Percentiles rank a stretch among this genome's conserved stretches.
These are phyloP conservation scores for Cyprinella venusta DNA, from an alignment of 2,797 vertebrate species.

Conservation along the genomic window DNA sequence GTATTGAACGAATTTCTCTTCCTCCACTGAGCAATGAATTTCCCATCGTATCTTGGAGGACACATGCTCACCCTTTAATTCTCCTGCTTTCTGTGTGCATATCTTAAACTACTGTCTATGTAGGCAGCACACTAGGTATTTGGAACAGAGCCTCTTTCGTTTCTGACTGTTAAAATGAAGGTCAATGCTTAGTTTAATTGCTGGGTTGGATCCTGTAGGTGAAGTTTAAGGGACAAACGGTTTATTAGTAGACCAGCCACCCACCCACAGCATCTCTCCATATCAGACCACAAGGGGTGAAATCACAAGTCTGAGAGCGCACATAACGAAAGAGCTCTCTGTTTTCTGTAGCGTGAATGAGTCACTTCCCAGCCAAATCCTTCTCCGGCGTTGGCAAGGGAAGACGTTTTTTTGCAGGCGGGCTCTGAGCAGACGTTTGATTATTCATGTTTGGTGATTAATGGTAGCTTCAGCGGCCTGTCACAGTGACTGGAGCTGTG, in stretches of 20 bases:
- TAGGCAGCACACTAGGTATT: background rate
- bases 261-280: conserved; percentile 41
- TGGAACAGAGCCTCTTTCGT: conserved; percentile 1
- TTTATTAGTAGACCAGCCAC: conserved; percentile 41
- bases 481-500: conserved; percentile 23
- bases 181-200: conserved; percentile 36
- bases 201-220: conserved; percentile 42
- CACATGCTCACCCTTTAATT: background rate
- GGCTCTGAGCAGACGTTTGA: conserved; percentile 44
- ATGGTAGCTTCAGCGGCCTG: conserved; percentile 24
- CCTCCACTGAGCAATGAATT: background rate
- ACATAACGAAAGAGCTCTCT: conserved; percentile 44
- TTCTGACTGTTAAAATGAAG: conserved; percentile 38
- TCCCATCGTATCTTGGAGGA: background rate
- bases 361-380: conserved; percentile 55
- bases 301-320: conserved; percentile 45
- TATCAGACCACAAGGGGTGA: conserved; percentile 27
- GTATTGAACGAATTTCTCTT: background rate
- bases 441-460: conserved; percentile 51
- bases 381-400: conserved; percentile 48
- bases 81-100: background rate
- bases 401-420: conserved; percentile 46
- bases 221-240: conserved; percentile 48
- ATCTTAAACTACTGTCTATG: background rate
- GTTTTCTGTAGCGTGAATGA: conserved; percentile 53